Evolutionary conservation across 2,888 invertebrate genomes (phyloP), one percentile per base, ranked within the genome.

Genomic region (Pharmacophagus antenor): DNA sequence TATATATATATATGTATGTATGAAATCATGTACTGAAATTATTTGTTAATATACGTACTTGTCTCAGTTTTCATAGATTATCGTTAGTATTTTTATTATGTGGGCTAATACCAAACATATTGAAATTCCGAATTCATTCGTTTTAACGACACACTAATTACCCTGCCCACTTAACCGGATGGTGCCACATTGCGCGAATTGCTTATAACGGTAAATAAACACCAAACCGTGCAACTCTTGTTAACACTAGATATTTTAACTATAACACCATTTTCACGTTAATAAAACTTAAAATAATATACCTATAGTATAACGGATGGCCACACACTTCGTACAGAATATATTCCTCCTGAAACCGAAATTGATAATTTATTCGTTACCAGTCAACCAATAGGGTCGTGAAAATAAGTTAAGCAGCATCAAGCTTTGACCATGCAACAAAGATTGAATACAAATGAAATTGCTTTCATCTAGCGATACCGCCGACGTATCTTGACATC

Each of bases 71-170:
- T 37, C 37, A n/a, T n/a, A 5, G n/a, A 37, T n/a, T 37, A n/a
- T 37, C 2, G 37, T n/a, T 37, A 10, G 15, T 31, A n/a, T n/a
- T 3, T n/a, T 37, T 10, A 18, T 37, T 27, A 42, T 54, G 23
- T 44, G 18, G 23, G 25, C 22, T 20, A 54, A 46, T 17, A 25
- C 1, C 47, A 31, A 8, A 17, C 72, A 73, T 70, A 74, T 50
- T 42, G 77, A 70, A 70, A 73, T 76, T 73, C 75, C 68, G 70
- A 71, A 72, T 63, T 68, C 72, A 76, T 72, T 79, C 75, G 76
- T 81, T 82, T n/a, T 73, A 73, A 73, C 70, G 72, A 73, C 74
- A 78, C 77, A 83, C 84, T 83, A 82, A 84, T 85, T 84, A 84
- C 73, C 78, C 73, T 44, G 69, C 72, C 72, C 76, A 78, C 76